A percentile compares a stretch with the other conserved stretches of the same genome.
phyloP scores from a whole-genome alignment of 2,888 invertebrate species.

The Polymixis flavicincta region DNA sequence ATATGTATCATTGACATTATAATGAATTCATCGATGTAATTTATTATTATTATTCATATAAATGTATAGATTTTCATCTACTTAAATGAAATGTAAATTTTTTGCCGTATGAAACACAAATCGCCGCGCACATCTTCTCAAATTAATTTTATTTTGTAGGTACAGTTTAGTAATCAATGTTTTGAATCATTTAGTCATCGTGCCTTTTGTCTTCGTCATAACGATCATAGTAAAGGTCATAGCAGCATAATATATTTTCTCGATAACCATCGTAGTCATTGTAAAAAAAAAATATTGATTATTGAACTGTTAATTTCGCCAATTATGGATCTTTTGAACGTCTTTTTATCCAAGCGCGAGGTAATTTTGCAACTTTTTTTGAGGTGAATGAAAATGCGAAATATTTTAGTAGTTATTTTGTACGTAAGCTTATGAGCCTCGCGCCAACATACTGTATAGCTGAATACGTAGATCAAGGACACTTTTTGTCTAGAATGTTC shows the following conservation, averaged over 20 bases:
- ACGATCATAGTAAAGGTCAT: constrained; percentile 1
- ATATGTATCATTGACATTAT: constrained; percentile 27
- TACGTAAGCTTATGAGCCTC: constrained; percentile 16
- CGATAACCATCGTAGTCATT: background rate
- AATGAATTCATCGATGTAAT: constrained; percentile 48
- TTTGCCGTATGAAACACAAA: constrained; percentile 25
- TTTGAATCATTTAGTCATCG: constrained; percentile 33
- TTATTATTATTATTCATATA: constrained; percentile 37
- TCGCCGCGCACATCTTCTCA: constrained; percentile 44
- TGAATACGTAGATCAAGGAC: constrained; percentile 20
- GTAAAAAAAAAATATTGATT: constrained; percentile 22
- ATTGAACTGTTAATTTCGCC: constrained; percentile 12
- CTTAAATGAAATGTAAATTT: constrained; percentile 2
- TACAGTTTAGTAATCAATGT: constrained; percentile 9
- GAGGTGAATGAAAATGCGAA: constrained; percentile 33
- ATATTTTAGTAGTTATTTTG: constrained; percentile 41
- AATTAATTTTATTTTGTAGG: constrained; percentile 18
- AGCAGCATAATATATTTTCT: constrained; percentile 53
- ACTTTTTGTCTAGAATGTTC: constrained; percentile 44
- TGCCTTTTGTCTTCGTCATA: constrained; percentile 32
- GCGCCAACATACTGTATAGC: constrained; percentile 5
- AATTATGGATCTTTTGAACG: background rate
- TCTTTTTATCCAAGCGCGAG: background rate
- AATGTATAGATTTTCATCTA: constrained; percentile 36
- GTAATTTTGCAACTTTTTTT: constrained; percentile 7